Percentiles rank a stretch among this genome's conserved stretches.
Evolutionary conservation across 2,888 invertebrate genomes (phyloP).

Genomic region (Crematogaster levior): DNA sequence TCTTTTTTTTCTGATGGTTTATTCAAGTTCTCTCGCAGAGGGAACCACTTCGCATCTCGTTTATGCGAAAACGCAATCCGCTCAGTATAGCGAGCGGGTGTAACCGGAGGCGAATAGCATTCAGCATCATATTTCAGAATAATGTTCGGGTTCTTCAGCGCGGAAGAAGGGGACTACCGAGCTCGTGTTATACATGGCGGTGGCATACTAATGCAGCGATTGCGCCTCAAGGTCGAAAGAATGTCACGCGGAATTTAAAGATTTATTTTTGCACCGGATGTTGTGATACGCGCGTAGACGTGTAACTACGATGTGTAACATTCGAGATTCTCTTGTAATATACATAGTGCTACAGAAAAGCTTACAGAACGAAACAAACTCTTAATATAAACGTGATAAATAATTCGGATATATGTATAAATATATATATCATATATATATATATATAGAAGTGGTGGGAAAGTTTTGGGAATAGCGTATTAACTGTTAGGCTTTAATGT

Average conservation of each 20-base stretch:
- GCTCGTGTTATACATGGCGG: conserved; percentile 39
- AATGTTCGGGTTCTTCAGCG: conserved; percentile 71
- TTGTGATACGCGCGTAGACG: background rate
- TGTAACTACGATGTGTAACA: background rate
- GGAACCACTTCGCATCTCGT: conserved; percentile 46
- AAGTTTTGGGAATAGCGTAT: no score
- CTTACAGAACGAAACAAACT: background rate
- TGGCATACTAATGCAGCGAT: conserved; percentile 60
- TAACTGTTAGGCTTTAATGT: no score
- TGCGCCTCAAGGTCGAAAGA: conserved; percentile 50
- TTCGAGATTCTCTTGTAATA: background rate
- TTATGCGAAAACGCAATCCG: conserved; percentile 74
- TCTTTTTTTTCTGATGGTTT: conserved; percentile 25
- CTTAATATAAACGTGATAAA: background rate
- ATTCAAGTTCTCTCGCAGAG: conserved; percentile 49
- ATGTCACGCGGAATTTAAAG: conserved; percentile 29
- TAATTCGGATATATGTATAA: background rate
- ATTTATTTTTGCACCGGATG: background rate
- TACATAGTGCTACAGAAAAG: background rate
- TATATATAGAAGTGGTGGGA: no score
- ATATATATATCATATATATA: no score
- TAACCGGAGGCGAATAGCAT: conserved; percentile 78
- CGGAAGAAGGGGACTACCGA: conserved; percentile 4
- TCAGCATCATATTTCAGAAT: conserved; percentile 81
- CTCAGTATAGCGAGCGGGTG: conserved; percentile 63